Conservation (phyloP, 2,888 invertebrate species). For the Dynastes maya region DNA sequence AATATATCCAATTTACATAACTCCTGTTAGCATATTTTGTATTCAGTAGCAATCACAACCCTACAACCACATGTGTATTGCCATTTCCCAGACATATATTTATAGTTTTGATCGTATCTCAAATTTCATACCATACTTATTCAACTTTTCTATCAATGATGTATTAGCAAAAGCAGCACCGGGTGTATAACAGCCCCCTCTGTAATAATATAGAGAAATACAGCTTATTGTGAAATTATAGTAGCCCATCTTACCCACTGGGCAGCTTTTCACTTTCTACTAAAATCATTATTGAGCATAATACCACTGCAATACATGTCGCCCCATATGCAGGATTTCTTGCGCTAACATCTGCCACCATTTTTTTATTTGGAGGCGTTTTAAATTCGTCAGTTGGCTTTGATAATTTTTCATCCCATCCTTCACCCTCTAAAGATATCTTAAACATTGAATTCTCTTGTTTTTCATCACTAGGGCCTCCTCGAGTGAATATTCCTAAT, state of each 20-base stretch:
- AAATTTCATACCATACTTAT: constrained; percentile 82
- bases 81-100: not conserved
- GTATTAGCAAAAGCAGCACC: constrained; percentile 90
- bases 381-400: constrained; percentile 74
- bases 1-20: too few species aligned
- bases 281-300: constrained; percentile 83
- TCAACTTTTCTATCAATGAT: constrained; percentile 81
- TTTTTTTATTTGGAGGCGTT: constrained; percentile 76
- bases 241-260: constrained; percentile 72
- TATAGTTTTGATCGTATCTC: constrained; percentile 70
- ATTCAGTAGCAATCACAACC: too few species aligned
- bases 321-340: constrained; percentile 88
- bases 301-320: constrained; percentile 82
- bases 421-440: constrained; percentile 82
- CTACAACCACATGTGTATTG: too few species aligned
- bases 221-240: constrained; percentile 17
- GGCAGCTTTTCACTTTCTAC: constrained; percentile 86
- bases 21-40: too few species aligned
- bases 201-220: constrained; percentile 67
- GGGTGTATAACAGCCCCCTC: constrained; percentile 91
- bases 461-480: constrained; percentile 77
- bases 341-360: constrained; percentile 79
- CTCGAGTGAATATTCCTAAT: constrained; percentile 78
- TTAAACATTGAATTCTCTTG: constrained; percentile 77
- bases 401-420: constrained; percentile 81